Base-by-base conservation (phyloP, 2,888 invertebrate genomes). In the Polydrusus pterygomalis region DNA sequence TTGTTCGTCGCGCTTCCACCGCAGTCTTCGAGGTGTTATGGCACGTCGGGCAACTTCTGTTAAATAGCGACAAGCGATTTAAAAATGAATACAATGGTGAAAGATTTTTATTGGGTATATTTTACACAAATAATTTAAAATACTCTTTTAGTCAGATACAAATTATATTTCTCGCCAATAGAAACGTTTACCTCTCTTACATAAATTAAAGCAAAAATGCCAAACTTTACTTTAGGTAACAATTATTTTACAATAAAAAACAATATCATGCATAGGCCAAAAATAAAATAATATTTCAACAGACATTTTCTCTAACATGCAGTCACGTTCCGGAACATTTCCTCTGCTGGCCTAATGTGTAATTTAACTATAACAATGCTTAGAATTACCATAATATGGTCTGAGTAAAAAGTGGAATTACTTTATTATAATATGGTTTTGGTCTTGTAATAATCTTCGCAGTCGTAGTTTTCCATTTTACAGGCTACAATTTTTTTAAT, bases 291-390 rank as follows among this genome's bases (percentile, higher is more conserved):
- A n/a, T 43, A 63, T 63, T 63, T 45, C 45, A 63, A 15, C n/a
- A 45, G 47, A 15, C 63, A n/a, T 47, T 45, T 45, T 49, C 18
- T 18, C 17, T 51, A 13, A 73, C 49, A 67, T 49, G 67, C 45
- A 51, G 18, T 20, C 60, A 73, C 18, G 73, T 73, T 73, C 67
- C 73, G 73, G 73, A 73, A 73, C 73, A 73, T 67, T 73, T 64
- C 72, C 63, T 15, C 17, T 25, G 71, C 30, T 25, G 71, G 40
- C 25, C 56, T 56, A 54, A 62, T 25, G 40, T 54, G 72, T 34
- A 70, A 45, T 47, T 49, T 62, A 71, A 64, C 71, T 63, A 63
- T 17, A 51, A 63, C 64, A 64, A 64, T 60, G 58, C 11, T 69
- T 58, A 38, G n/a, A 17, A 34, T 34, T 34, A 34, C 34, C 34